Conservation (phyloP, 64 coral and sea anemone species). For the Dendrophyllia cribrosa region DNA sequence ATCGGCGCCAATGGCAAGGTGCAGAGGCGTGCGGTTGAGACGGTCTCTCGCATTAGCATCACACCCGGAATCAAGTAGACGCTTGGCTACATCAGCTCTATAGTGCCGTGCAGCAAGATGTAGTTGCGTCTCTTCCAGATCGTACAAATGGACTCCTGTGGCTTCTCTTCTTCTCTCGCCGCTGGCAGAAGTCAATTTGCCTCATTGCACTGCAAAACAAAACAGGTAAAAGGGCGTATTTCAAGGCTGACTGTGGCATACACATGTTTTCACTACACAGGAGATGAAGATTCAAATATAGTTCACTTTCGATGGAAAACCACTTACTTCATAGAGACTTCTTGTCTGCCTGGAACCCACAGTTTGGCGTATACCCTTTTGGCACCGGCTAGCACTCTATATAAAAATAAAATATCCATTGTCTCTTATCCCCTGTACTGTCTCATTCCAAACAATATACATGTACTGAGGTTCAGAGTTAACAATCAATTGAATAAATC, state of each 20-base stretch:
- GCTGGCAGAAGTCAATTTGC: constrained; percentile 64
- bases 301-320: too few species aligned
- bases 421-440: too few species aligned
- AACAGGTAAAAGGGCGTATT: too few species aligned
- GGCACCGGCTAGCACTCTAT: constrained; percentile 80
- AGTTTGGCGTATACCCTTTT: constrained; percentile 89
- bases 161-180: constrained; percentile 54
- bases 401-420: too few species aligned
- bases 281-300: too few species aligned
- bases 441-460: too few species aligned
- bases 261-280: too few species aligned
- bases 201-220: constrained; percentile 60
- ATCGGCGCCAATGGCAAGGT: constrained; percentile 92
- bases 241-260: too few species aligned
- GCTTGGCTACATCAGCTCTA: constrained; percentile 91
- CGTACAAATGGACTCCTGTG: constrained; percentile 85
- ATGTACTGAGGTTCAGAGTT: too few species aligned
- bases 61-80: constrained; percentile 87
- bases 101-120: constrained; percentile 93
- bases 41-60: constrained; percentile 90
- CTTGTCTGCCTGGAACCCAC: constrained; percentile 88
- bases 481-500: too few species aligned
- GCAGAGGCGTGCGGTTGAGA: constrained; percentile 87
- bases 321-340: constrained; percentile 86
- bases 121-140: constrained; percentile 83